phyloP scores from a whole-genome alignment of 2,113 vertebrate species.

The Acanthisitta chloris region DNA sequence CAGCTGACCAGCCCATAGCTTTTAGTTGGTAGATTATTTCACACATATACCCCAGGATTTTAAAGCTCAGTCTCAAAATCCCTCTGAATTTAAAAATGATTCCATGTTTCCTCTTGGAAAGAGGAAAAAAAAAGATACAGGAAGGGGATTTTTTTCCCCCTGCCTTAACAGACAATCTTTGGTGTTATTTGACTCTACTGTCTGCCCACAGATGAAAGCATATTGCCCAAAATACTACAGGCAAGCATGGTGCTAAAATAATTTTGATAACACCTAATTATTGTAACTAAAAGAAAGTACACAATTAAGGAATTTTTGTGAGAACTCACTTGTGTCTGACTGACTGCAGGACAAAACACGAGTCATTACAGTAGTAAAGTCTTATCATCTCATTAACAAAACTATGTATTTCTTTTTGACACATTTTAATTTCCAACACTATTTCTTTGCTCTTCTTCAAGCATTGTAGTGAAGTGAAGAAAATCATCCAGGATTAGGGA shows the following conservation, averaged over 20 bases:
- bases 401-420: not conserved
- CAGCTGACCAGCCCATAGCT: slow-evolving; percentile 53
- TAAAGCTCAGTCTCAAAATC: slow-evolving; percentile 62
- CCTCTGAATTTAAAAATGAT: slow-evolving; percentile 62
- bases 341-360: not conserved
- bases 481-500: not conserved
- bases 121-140: not conserved
- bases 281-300: not conserved
- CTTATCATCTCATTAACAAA: not conserved
- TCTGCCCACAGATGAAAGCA: not conserved
- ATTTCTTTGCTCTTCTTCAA: not conserved
- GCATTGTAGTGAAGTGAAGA: not conserved
- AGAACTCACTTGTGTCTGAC: not conserved
- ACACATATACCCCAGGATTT: slow-evolving; percentile 52
- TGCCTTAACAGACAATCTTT: not conserved
- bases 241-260: not conserved
- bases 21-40: slow-evolving; percentile 70
- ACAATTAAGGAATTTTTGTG: not conserved
- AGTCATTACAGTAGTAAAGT: not conserved
- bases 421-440: not conserved
- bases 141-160: not conserved
- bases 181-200: not conserved
- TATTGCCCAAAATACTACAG: not conserved
- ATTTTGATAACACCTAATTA: not conserved
- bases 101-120: slow-evolving; percentile 36